phyloP scores from a whole-genome alignment of 2,797 vertebrate genomes.

The Poecilia picta region DNA sequence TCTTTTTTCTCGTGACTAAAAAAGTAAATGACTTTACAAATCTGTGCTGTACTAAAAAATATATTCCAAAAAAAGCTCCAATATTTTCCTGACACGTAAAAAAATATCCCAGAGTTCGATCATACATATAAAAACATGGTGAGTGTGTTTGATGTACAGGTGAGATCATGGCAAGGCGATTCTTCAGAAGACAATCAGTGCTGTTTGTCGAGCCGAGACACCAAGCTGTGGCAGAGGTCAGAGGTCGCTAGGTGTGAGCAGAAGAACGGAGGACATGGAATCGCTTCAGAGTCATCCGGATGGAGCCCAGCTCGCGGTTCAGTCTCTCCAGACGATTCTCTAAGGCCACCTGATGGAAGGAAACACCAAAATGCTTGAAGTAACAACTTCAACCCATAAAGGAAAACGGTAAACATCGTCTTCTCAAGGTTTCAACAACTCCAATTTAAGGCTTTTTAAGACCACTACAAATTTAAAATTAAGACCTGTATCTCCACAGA shows the following conservation, averaged over 20 bases:
- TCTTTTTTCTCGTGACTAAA: constrained; percentile 63
- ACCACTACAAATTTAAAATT: no score
- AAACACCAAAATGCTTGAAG: neutral
- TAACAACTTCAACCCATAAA: neutral
- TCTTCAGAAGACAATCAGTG: constrained; percentile 51
- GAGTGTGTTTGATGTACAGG: constrained; percentile 51
- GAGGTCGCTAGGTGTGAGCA: constrained; percentile 85
- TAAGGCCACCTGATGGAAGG: constrained; percentile 84
- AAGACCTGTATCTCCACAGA: no score
- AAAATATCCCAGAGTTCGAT: constrained; percentile 73
- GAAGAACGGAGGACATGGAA: constrained; percentile 92
- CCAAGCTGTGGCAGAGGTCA: constrained; percentile 45
- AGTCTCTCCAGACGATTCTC: constrained; percentile 93
- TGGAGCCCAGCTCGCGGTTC: constrained; percentile 91
- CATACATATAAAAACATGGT: constrained; percentile 51
- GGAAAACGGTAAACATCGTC: neutral
- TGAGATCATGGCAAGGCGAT: constrained; percentile 49
- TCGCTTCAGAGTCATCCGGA: constrained; percentile 95
- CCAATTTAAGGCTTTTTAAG: neutral
- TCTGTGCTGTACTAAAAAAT: constrained; percentile 77
- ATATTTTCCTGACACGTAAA: constrained; percentile 65
- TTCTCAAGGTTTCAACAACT: neutral
- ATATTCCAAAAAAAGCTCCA: constrained; percentile 68
- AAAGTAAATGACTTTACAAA: constrained; percentile 81
- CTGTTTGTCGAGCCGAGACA: constrained; percentile 45